A percentile compares a stretch with the other conserved stretches of the same genome.
Conservation (phyloP, 2,888 invertebrate genomes). For the Ditula angustiorana region DNA sequence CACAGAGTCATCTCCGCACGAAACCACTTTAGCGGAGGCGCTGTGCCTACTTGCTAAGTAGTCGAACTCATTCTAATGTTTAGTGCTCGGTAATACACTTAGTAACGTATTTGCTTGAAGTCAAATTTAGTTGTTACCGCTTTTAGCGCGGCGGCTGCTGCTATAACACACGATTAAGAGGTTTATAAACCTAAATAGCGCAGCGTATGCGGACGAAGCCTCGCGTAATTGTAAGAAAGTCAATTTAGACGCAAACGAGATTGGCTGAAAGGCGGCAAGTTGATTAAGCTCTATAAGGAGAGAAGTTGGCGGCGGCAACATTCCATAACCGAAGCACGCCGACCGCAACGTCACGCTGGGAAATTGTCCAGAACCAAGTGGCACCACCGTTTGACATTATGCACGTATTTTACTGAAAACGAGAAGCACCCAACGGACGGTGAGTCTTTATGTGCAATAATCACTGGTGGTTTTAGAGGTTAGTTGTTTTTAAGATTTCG, state of each 20-base stretch:
- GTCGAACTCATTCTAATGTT: conserved; percentile 68
- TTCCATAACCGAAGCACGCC: conserved; percentile 60
- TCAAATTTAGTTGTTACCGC: conserved; percentile 72
- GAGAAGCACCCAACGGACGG: too few species aligned
- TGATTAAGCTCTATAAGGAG: conserved; percentile 75
- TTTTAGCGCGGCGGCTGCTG: conserved; percentile 62
- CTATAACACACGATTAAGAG: conserved; percentile 64
- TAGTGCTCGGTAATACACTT: conserved; percentile 68
- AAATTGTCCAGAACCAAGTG: conserved; percentile 44
- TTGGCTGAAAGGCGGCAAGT: conserved; percentile 71
- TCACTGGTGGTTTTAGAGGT: too few species aligned
- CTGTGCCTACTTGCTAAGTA: conserved; percentile 66
- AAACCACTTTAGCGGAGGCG: conserved; percentile 68
- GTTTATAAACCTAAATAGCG: conserved; percentile 67
- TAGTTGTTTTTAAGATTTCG: too few species aligned
- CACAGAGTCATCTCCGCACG: conserved; percentile 62
- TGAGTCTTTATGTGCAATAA: too few species aligned
- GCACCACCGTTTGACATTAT: conserved; percentile 23
- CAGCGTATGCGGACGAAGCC: conserved; percentile 60
- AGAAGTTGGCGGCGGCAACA: conserved; percentile 58
- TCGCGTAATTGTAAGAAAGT: conserved; percentile 68
- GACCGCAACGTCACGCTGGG: conserved; percentile 61
- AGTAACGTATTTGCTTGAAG: conserved; percentile 66
- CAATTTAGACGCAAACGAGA: conserved; percentile 77
- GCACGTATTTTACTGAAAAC: background rate